These are phyloP conservation scores for Neria commutata DNA, from an alignment of 2,888 invertebrate genomes.

Conservation along the genomic window DNA sequence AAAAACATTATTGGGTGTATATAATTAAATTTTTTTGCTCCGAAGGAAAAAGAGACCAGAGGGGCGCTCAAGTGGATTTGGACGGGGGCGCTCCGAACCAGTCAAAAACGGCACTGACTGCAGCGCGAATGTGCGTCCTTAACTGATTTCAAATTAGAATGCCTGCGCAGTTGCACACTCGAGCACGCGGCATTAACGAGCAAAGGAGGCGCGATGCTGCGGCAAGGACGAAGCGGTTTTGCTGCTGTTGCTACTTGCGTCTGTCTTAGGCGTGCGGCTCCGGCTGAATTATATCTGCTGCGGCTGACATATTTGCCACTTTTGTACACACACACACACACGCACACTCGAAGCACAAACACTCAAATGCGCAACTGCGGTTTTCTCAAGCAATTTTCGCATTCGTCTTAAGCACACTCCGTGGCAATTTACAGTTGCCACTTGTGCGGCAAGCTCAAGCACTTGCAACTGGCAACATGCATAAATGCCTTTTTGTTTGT, in stretches of 20 bases:
- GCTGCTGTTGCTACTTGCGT: neutral
- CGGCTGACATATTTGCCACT: conserved; percentile 54
- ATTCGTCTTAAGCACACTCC: neutral
- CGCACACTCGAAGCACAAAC: conserved; percentile 8
- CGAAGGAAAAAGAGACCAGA: no score
- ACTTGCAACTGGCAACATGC: neutral
- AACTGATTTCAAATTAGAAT: conserved; percentile 1
- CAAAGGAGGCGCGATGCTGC: neutral
- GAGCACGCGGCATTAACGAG: neutral
- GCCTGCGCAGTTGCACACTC: neutral
- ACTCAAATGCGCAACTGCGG: neutral
- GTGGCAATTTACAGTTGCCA: conserved; percentile 1
- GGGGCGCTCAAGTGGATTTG: no score
- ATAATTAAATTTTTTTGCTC: no score
- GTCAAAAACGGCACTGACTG: no score
- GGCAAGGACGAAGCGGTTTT: neutral
- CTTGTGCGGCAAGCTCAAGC: no score
- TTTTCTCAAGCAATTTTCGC: neutral
- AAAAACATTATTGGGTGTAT: no score
- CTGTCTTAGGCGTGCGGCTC: neutral
- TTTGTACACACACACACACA: no score
- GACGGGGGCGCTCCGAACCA: no score
- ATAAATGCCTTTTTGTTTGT: neutral
- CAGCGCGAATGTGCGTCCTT: neutral
- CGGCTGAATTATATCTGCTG: conserved; percentile 45